Evolutionary conservation across 2,797 vertebrate species (phyloP).

Genomic region (Lutjanus argentimaculatus): DNA sequence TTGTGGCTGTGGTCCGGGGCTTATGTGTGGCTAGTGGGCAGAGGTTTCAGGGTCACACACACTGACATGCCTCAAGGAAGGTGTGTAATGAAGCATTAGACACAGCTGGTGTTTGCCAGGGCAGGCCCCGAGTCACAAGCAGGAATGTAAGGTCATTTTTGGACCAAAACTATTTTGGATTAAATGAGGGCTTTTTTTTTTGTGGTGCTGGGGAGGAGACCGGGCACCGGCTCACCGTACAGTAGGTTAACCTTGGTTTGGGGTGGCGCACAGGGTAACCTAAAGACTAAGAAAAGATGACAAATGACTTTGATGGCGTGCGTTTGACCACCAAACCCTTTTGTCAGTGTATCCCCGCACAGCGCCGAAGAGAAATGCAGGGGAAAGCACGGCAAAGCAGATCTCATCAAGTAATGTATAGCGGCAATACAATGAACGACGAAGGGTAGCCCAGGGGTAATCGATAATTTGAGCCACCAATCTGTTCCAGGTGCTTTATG

Average conservation of each 20-base stretch:
- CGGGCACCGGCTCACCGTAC: background rate
- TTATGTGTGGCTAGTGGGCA: conserved; percentile 70
- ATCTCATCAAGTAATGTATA: conserved; percentile 84
- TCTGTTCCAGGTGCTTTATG: conserved; percentile 88
- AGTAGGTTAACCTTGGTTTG: conserved; percentile 60
- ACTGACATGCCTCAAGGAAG: conserved; percentile 79
- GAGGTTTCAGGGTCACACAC: conserved; percentile 81
- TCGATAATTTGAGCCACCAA: conserved; percentile 88
- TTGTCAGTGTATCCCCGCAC: conserved; percentile 67
- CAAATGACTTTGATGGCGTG: conserved; percentile 69
- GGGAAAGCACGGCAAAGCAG: conserved; percentile 67
- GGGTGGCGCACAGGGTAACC: conserved; percentile 30
- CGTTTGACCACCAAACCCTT: conserved; percentile 65
- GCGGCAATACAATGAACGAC: conserved; percentile 82
- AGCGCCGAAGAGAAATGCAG: conserved; percentile 58
- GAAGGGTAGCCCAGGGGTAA: conserved; percentile 82
- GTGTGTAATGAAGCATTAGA: conserved; percentile 86
- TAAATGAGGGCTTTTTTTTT: conserved; percentile 54
- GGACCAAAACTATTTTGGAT: conserved; percentile 64
- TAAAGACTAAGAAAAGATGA: conserved; percentile 68
- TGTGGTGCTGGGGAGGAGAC: conserved; percentile 16
- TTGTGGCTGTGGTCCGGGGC: conserved; percentile 57
- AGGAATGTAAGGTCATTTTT: conserved; percentile 81
- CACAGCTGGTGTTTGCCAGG: conserved; percentile 86
- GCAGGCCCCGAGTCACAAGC: conserved; percentile 78